Evolutionary conservation across 1,140 invertebrate species (phyloP), one percentile per base, ranked within the genome.

Genomic region (Chionoecetes opilio): DNA sequence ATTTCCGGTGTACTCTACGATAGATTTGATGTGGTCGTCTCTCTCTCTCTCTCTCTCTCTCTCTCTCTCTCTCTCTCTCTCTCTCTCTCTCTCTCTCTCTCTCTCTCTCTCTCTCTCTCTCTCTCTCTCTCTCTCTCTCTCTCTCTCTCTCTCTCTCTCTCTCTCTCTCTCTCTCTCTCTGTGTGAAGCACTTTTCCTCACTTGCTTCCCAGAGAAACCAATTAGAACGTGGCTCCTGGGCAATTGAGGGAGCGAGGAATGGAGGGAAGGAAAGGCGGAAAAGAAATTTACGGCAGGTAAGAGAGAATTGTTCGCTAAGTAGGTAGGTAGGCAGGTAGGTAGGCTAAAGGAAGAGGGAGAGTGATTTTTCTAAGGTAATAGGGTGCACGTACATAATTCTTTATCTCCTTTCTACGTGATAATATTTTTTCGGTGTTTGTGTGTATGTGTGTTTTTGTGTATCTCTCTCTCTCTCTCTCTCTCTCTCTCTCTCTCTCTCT

Each of bases 271-370:
- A 75, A 75, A 21, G 63, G 21, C 11, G 21, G 63, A n/a, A 75
- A n/a, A 8, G 21, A 75, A 75, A 75, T 75, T 26, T n/a, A 75
- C 21, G 63, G n/a, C 6, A 75, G 63, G 63, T 75, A 75, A 8
- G 63, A 75, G 63, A 75, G 63, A 75, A 75, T 75, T 75, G 63
- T 75, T 75, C n/a, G n/a, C n/a, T n/a, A n/a, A n/a, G n/a, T n/a
- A 75, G 63, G 63, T 75, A 75, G n/a, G 63, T 75, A n/a, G 63
- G 63, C 1, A 75, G 63, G 63, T 53, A 53, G 46, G 46, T 11
- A 75, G 63, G 63, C n/a, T 75, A 26, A 75, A 26, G 63, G n/a
- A 26, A 75, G 63, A 11, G 21, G n/a, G 5, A 75, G 63, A 75
- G 63, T 2, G n/a, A 75, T 26, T n/a, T n/a, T 26, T n/a, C 21